phyloP scores from a whole-genome alignment of 2,113 vertebrate genomes.

The Nyctibius bracteatus region DNA sequence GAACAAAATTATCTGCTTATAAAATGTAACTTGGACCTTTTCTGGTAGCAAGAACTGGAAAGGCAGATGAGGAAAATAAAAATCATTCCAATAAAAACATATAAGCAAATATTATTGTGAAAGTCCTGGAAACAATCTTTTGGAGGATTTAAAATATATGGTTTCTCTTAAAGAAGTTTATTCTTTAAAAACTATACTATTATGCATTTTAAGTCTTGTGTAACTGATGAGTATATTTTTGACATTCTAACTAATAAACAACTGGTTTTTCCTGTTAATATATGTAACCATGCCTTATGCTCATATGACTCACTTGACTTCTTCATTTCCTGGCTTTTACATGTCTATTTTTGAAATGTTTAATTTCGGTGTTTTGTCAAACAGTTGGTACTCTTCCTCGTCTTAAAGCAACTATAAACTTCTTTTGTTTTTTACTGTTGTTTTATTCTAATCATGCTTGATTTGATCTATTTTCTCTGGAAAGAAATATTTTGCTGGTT shows the following conservation, averaged over 20 bases:
- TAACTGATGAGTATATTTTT: neutral
- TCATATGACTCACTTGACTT: neutral
- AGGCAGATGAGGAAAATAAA: neutral
- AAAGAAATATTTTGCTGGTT: neutral
- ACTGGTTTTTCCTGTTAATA: neutral
- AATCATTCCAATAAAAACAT: neutral
- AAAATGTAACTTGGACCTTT: neutral
- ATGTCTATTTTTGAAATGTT: neutral
- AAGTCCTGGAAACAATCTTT: neutral
- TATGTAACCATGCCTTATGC: neutral
- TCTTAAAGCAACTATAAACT: neutral
- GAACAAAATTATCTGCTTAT: neutral
- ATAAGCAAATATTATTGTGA: neutral
- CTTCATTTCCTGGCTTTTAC: neutral
- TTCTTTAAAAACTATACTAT: neutral
- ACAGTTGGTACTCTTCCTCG: neutral
- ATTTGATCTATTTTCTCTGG: neutral
- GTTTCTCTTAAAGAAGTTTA: neutral
- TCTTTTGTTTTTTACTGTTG: neutral
- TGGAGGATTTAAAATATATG: neutral
- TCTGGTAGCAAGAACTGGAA: neutral
- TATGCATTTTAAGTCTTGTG: neutral
- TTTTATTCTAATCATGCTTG: neutral
- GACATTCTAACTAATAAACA: neutral
- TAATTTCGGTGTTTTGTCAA: too few species aligned